These are phyloP conservation scores for Ostrea edulis DNA, from an alignment of 1,140 invertebrate species.

Conservation along the genomic window DNA sequence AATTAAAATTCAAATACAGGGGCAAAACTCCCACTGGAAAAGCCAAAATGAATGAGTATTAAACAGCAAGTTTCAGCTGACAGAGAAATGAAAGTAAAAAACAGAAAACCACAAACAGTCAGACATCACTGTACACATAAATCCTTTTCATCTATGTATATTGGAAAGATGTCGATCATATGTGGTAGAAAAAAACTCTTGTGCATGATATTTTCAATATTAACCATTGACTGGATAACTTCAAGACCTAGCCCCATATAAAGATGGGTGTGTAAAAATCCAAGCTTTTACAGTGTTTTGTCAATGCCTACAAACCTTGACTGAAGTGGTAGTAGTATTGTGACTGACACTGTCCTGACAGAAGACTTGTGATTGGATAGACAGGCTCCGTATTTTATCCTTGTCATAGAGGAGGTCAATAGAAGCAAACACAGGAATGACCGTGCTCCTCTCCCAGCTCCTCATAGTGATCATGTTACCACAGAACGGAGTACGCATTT, in stretches of 20 bases:
- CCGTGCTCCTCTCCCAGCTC: conserved; percentile 49
- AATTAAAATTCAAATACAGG: too few relatives aligned
- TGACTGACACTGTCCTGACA: conserved; percentile 51
- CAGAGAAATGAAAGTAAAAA: too few relatives aligned
- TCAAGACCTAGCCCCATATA: neutral
- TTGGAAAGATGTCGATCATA: too few relatives aligned
- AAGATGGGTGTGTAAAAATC: neutral
- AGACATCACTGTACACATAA: too few relatives aligned
- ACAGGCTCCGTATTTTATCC: conserved; percentile 52
- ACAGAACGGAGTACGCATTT: conserved; percentile 46
- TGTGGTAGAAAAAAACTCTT: too few relatives aligned
- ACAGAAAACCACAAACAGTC: too few relatives aligned
- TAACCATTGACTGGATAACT: too few relatives aligned
- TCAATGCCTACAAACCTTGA: conserved; percentile 42
- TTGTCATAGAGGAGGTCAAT: conserved; percentile 65
- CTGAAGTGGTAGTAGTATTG: conserved; percentile 51
- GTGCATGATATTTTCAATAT: too few relatives aligned
- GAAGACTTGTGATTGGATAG: conserved; percentile 46
- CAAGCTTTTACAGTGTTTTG: neutral
- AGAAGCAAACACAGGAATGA: conserved; percentile 59
- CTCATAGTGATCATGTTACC: conserved; percentile 47
- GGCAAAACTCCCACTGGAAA: too few relatives aligned
- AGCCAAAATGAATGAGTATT: too few relatives aligned
- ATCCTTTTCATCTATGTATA: too few relatives aligned
- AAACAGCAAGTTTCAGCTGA: too few relatives aligned